Evolutionary conservation across 2,113 vertebrate species (phyloP), one percentile per base, ranked within the genome.

Genomic region (Accipiter virgatus): DNA sequence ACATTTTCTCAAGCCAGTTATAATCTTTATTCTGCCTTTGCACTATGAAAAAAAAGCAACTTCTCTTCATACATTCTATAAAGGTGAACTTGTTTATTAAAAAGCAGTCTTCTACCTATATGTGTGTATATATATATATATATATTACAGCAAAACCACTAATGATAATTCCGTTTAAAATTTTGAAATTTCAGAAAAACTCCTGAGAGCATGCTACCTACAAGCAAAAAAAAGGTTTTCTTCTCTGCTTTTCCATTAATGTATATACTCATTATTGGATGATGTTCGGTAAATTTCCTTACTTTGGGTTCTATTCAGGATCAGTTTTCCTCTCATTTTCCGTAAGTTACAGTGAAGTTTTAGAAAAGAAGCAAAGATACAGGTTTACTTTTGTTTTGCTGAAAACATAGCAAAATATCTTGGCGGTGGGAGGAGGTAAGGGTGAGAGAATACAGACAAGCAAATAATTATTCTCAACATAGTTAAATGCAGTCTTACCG

Each of bases 401-500:
- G 29, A 90, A 68, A 90, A 55, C 25, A 50, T 10, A 80, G 40
- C 17, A 59, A 74, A 81, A 11, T 52, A 85, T 48, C 10, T 13
- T 5, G 4, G 9, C 7, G 9, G 4, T 9, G 6, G 13, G 22
- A 81, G 26, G 21, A 88, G 5, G n/a, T 1, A 73, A 9, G 5
- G 10, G 12, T 26, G 4, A 86, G 19, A 81, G 16, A 80, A 73
- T 5, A 92, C 1, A 70, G 13, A 78, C 8, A 62, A 0, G 3
- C 1, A 6, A 72, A 19, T 26, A 86, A 32, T 26, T 78, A 83
- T 47, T 79, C 4, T 65, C 75, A 75, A 34, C 13, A 43, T 0
- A 74, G 15, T 80, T 70, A 65, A 92, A 81, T 26, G 27, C 84
- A 81, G 36, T 95, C 99, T 97, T 97, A 99, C 99, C 99, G 96